phyloP scores from a whole-genome alignment of 2,888 invertebrate genomes.

The Diploptera punctata region DNA sequence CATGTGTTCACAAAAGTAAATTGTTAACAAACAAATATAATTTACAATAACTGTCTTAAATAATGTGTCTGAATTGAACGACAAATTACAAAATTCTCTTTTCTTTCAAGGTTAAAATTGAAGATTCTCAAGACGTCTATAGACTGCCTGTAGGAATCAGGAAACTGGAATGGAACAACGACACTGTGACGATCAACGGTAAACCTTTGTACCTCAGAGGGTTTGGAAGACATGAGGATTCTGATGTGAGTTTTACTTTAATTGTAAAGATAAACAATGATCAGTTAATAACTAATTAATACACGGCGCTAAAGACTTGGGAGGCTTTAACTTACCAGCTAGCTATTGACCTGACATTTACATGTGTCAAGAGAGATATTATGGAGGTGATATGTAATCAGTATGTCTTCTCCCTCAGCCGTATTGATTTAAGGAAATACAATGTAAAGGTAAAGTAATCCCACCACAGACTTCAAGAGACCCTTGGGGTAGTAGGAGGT shows the following conservation, averaged over 20 bases:
- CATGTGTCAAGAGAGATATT: no score
- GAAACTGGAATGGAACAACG: conserved; percentile 84
- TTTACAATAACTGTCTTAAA: not conserved
- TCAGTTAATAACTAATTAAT: no score
- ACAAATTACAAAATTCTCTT: not conserved
- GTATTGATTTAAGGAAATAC: no score
- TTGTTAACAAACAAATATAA: not conserved
- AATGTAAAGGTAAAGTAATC: no score
- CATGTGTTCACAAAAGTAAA: not conserved
- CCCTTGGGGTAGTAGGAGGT: no score
- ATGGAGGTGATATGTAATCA: no score
- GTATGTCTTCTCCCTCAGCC: no score
- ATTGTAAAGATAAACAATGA: no score
- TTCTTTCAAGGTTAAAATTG: not conserved
- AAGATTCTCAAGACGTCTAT: conserved; percentile 70
- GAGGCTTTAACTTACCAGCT: no score
- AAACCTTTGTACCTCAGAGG: conserved; percentile 89
- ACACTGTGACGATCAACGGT: conserved; percentile 78
- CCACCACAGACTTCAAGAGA: no score
- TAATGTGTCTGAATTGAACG: not conserved
- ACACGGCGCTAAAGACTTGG: no score
- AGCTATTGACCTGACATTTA: no score
- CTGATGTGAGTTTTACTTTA: conserved; percentile 83
- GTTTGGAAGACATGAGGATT: conserved; percentile 95
- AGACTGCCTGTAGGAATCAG: conserved; percentile 80